Evolutionary conservation across 2,797 vertebrate species (phyloP).

Genomic region (Arnoldichthys spilopterus): DNA sequence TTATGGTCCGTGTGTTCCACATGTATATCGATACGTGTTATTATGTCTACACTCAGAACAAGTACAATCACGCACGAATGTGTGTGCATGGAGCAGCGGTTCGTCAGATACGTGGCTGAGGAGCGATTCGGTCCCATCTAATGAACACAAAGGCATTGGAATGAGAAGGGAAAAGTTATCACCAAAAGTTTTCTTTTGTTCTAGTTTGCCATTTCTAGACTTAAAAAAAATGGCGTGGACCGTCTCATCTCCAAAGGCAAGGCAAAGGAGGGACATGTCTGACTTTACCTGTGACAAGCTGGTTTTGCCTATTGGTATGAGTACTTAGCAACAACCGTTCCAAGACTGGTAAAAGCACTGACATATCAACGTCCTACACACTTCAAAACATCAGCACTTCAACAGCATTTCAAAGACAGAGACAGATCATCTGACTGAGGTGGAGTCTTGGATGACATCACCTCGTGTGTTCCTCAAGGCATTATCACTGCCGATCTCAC

Average conservation of each 20-base stretch:
- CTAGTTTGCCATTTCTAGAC: constrained; percentile 81
- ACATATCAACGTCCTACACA: constrained; percentile 59
- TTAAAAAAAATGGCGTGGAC: constrained; percentile 74
- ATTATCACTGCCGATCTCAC: constrained; percentile 27
- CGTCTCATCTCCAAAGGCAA: constrained; percentile 55
- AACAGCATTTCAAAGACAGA: constrained; percentile 63
- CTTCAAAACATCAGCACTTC: constrained; percentile 83
- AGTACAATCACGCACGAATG: constrained; percentile 60
- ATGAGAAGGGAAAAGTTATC: constrained; percentile 73
- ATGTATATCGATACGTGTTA: constrained; percentile 72
- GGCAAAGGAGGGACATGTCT: constrained; percentile 21
- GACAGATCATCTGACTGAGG: constrained; percentile 66
- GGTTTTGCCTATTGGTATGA: constrained; percentile 58
- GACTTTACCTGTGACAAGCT: constrained; percentile 52
- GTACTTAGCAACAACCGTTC: constrained; percentile 66
- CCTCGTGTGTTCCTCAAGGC: constrained; percentile 31
- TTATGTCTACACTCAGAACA: constrained; percentile 59
- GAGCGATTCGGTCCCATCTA: constrained; percentile 44
- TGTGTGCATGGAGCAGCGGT: constrained; percentile 60
- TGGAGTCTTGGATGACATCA: constrained; percentile 46
- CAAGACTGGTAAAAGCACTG: constrained; percentile 73
- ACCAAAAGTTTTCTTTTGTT: constrained; percentile 75
- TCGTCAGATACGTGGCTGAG: constrained; percentile 71
- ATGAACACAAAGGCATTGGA: constrained; percentile 56
- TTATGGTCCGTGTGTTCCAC: constrained; percentile 69